Base-by-base conservation (phyloP, 2,113 vertebrate genomes). In the Eidolon helvum region DNA sequence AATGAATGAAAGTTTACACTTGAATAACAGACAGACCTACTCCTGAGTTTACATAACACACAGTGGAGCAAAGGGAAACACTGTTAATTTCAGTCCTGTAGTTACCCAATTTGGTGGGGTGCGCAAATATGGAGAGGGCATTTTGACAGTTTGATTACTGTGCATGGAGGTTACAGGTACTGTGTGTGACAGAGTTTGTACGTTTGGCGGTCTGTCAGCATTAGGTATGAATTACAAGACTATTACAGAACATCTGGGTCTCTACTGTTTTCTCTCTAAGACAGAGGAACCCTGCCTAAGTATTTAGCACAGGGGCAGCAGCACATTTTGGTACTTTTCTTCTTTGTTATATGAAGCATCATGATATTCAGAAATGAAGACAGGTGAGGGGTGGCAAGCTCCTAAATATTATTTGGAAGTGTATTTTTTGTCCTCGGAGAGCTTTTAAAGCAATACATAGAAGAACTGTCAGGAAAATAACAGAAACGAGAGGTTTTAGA, bases 271-370 rank as follows among this genome's bases (percentile, higher is more conserved):
- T 38, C 45, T 86, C 35, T 33, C 0, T 40, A 59, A 87, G 90
- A 82, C 45, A 68, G 66, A 61, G 33, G 26, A 55, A 6, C 22
- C n/a, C 38, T 55, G 28, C 48, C 21, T 63, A 72, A 50, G 78
- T 88, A 50, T 30, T 85, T 74, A 90, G 40, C n/a, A 74, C 63
- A 92, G 53, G 78, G 96, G 66, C 0, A 0, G 66, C 0, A 0
- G 61, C 65, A 50, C 66, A 92, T 97, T 45, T 18, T 86, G 87
- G 75, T 45, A n/a, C 15, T 16, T 97, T 88, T 85, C 45, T n/a
- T 33, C 84, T 93, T 92, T 93, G 95, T 96, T 96, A 95, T 57
- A 48, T 43, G 96, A 95, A 95, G 91, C 79, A 92, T 94, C 72
- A 95, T 94, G 94, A 97, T 93, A 94, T 48, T 91, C 11, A 4